Conservation (phyloP, 2,888 invertebrate genomes). For the Magallana nippona region DNA sequence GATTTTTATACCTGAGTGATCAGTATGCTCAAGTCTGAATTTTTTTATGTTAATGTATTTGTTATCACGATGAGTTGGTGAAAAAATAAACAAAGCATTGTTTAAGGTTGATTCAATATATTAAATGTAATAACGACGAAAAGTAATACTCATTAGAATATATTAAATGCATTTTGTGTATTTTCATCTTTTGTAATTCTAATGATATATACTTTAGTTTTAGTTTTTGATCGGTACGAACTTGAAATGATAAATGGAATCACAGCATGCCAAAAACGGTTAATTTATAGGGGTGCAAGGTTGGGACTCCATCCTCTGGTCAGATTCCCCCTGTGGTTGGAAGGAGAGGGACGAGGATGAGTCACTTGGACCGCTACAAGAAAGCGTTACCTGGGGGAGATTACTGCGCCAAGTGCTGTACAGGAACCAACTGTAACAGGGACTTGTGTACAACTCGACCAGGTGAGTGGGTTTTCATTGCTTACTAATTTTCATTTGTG, state of each 20-base stretch:
- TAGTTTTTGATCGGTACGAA: neutral
- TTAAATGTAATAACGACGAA: no score
- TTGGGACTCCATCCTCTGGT: neutral
- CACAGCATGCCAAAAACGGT: neutral
- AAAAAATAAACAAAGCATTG: no score
- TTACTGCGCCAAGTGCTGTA: constrained; percentile 33
- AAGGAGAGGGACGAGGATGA: neutral
- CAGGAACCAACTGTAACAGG: constrained; percentile 18
- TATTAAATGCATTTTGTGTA: no score
- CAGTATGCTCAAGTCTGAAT: no score
- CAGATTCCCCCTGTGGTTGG: neutral
- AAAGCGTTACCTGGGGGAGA: neutral
- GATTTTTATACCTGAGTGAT: no score
- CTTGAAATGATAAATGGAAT: neutral
- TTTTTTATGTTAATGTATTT: no score
- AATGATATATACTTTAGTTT: no score
- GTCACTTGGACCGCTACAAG: neutral
- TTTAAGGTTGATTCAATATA: no score
- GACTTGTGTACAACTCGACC: constrained; percentile 3
- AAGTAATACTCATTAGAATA: no score
- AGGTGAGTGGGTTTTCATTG: neutral
- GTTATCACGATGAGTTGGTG: no score
- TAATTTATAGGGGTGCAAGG: neutral
- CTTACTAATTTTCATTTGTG: neutral
- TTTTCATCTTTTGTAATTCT: no score